A percentile compares a stretch with the other conserved stretches of the same genome.
phyloP scores from a whole-genome alignment of 2,113 vertebrate genomes.

The Dromas ardeola region DNA sequence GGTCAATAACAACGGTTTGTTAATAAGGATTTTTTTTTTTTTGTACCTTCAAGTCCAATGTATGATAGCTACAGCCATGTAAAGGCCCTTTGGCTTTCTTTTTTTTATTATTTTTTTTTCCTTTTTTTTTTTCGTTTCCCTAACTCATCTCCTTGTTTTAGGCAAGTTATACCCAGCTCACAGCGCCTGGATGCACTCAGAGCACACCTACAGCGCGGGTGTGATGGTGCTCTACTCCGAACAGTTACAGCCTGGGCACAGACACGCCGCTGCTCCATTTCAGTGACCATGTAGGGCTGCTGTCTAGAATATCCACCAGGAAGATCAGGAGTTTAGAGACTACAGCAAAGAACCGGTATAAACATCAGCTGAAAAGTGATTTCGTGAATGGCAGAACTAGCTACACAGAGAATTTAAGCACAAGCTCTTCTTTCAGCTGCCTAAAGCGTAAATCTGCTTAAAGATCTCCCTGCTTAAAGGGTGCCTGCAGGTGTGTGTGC shows the following conservation, averaged over 20 bases:
- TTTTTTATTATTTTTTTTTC: background rate
- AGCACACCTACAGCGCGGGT: background rate
- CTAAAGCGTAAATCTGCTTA: background rate
- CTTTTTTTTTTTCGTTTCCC: no score
- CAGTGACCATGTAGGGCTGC: background rate
- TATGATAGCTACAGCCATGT: background rate
- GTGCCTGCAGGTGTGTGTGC: background rate
- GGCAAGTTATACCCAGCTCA: background rate
- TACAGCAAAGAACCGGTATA: background rate
- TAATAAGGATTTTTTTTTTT: background rate
- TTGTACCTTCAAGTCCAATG: background rate
- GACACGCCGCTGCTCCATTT: background rate
- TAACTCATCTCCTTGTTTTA: background rate
- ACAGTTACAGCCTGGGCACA: background rate
- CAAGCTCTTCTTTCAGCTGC: background rate
- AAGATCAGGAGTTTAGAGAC: background rate
- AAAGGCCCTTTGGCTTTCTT: background rate
- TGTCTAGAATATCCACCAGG: background rate
- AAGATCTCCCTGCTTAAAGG: background rate
- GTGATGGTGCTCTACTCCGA: background rate
- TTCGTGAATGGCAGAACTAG: background rate
- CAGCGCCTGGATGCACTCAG: background rate
- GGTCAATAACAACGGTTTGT: background rate
- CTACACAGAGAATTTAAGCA: background rate
- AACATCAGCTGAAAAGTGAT: background rate